phyloP scores from a whole-genome alignment of 2,113 vertebrate species.

The Esox niger region DNA sequence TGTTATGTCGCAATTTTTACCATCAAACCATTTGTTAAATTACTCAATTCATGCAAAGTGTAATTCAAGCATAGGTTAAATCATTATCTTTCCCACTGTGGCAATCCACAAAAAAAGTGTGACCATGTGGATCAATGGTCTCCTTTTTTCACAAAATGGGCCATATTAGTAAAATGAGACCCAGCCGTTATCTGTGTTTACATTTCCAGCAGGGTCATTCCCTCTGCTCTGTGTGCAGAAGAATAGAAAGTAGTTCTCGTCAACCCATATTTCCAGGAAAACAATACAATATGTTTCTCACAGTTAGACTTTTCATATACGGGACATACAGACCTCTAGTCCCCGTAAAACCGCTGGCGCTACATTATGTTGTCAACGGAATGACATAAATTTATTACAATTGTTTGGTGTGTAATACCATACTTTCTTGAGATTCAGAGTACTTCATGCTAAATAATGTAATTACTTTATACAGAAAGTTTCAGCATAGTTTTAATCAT shows the following conservation, averaged over 20 bases:
- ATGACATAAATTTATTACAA: too few species aligned
- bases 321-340: too few species aligned
- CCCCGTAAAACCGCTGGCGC: too few species aligned
- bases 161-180: not conserved
- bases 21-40: slow-evolving; percentile 17
- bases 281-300: too few species aligned
- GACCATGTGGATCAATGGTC: not conserved
- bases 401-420: too few species aligned
- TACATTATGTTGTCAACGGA: too few species aligned
- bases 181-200: not conserved
- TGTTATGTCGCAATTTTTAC: slow-evolving; percentile 17
- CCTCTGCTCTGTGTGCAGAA: not conserved
- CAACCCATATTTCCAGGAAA: too few species aligned
- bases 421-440: too few species aligned
- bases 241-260: not conserved
- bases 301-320: too few species aligned
- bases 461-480: too few species aligned
- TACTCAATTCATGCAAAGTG: slow-evolving; percentile 29
- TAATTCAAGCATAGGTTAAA: slow-evolving; percentile 37
- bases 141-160: not conserved
- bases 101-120: slow-evolving; percentile 17
- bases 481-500: too few species aligned
- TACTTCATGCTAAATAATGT: too few species aligned
- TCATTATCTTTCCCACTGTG: slow-evolving; percentile 11
- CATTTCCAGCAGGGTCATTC: not conserved